A percentile compares a stretch with the other conserved stretches of the same genome.
These are phyloP conservation scores for Emberiza fucata DNA, from an alignment of 2,113 vertebrate genomes.

Conservation along the genomic window DNA sequence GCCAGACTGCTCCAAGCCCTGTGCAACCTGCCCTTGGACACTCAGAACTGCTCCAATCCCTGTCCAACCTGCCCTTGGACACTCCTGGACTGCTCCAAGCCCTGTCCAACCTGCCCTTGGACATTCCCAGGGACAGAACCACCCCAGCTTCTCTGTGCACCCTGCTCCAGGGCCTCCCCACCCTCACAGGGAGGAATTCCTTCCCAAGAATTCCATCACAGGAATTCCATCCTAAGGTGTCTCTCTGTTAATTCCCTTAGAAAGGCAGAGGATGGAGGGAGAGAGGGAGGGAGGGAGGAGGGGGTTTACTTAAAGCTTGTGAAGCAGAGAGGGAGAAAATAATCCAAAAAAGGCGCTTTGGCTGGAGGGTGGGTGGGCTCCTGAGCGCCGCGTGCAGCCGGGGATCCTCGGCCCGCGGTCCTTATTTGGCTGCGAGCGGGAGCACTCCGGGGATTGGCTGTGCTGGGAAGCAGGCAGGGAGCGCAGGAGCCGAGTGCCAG, in stretches of 20 bases:
- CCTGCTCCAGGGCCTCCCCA: neutral
- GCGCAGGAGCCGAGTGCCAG: neutral
- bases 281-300: neutral
- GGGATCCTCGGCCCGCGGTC: neutral
- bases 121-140: neutral
- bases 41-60: no score
- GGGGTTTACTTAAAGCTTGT: neutral
- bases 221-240: neutral
- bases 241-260: neutral
- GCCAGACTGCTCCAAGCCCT: no score
- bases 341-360: neutral
- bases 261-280: neutral
- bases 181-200: neutral
- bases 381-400: neutral
- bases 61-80: accelerated
- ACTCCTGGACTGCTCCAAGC: no score
- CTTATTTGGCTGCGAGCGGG: constrained; percentile 52
- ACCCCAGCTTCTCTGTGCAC: neutral
- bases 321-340: neutral
- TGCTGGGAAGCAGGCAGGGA: neutral
- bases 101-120: no score
- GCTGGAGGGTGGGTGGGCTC: neutral
- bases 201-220: neutral
- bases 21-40: no score
- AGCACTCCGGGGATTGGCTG: constrained; percentile 14